Conservation (phyloP, 2,888 invertebrate species). For the Falcaria lacertinaria region DNA sequence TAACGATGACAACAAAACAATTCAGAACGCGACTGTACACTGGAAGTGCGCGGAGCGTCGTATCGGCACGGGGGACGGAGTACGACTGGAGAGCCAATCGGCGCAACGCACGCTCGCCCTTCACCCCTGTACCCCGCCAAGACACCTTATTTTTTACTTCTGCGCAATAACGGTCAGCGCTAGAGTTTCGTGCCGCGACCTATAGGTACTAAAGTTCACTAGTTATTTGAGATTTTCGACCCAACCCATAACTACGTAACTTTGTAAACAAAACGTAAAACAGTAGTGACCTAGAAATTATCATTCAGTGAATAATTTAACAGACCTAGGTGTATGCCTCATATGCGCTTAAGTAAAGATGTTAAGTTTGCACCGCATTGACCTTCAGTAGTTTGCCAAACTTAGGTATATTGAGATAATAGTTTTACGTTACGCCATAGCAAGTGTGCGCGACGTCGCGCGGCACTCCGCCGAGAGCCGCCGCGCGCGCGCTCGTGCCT, state of each 20-base stretch:
- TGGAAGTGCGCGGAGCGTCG: too few relatives aligned
- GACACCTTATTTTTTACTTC: too few relatives aligned
- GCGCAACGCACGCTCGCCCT: too few relatives aligned
- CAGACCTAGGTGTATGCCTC: slow-evolving; percentile 37
- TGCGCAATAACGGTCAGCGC: too few relatives aligned
- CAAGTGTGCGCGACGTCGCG: slow-evolving; percentile 48
- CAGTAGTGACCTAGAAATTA: slow-evolving; percentile 62
- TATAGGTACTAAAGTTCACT: too few relatives aligned
- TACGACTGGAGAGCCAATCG: too few relatives aligned
- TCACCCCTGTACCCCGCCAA: too few relatives aligned
- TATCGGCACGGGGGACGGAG: too few relatives aligned
- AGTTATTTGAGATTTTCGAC: neutral
- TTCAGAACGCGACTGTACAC: too few relatives aligned
- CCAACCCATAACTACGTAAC: slow-evolving; percentile 30
- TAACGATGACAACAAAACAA: too few relatives aligned
- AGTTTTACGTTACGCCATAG: slow-evolving; percentile 59
- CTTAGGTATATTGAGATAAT: slow-evolving; percentile 59
- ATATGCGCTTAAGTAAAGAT: slow-evolving; percentile 60
- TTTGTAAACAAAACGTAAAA: slow-evolving; percentile 34
- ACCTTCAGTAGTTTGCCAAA: slow-evolving; percentile 75
- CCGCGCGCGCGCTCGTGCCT: slow-evolving; percentile 59
- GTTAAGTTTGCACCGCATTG: slow-evolving; percentile 64
- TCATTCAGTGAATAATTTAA: slow-evolving; percentile 55
- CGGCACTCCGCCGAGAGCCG: slow-evolving; percentile 48
- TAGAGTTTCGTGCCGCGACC: too few relatives aligned